These are phyloP conservation scores for Scelioninae gen. 1 DNA, from an alignment of 2,888 invertebrate genomes.

Conservation along the genomic window DNA sequence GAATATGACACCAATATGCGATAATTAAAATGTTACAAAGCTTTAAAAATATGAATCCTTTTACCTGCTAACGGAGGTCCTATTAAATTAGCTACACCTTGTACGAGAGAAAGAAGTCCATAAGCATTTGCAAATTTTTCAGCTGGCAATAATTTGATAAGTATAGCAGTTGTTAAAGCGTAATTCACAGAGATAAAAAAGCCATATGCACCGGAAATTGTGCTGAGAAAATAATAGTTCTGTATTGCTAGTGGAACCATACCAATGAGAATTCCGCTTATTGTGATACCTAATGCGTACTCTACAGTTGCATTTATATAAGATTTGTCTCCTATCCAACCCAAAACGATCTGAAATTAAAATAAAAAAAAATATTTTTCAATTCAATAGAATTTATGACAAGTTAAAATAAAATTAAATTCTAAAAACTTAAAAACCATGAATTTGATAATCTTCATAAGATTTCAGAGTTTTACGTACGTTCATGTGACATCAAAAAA, in stretches of 20 bases:
- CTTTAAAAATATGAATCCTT: background rate
- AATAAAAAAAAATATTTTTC: slow-evolving; percentile 68
- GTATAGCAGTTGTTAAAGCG: slow-evolving; percentile 94
- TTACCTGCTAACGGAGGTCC: slow-evolving; percentile 96
- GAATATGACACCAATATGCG: too few species aligned
- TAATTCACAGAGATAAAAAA: slow-evolving; percentile 96
- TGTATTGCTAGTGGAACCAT: slow-evolving; percentile 88
- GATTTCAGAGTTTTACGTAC: too few species aligned
- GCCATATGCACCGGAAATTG: slow-evolving; percentile 92
- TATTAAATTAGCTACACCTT: slow-evolving; percentile 94
- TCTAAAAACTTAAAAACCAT: too few species aligned
- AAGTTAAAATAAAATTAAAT: too few species aligned
- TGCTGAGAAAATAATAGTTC: slow-evolving; percentile 87
- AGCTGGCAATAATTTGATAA: slow-evolving; percentile 94
- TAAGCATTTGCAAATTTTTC: slow-evolving; percentile 96
- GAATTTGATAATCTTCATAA: too few species aligned
- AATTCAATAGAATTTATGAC: too few species aligned
- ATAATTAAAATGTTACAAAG: too few species aligned
- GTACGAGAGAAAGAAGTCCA: slow-evolving; percentile 93
- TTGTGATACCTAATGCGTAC: slow-evolving; percentile 92
- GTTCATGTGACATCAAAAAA: too few species aligned
- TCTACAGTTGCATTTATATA: slow-evolving; percentile 91
- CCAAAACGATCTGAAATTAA: slow-evolving; percentile 89
- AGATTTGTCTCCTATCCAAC: slow-evolving; percentile 93
- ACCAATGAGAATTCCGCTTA: slow-evolving; percentile 89